phyloP scores from a whole-genome alignment of 2,797 vertebrate species.

The Gobio occitaniae region DNA sequence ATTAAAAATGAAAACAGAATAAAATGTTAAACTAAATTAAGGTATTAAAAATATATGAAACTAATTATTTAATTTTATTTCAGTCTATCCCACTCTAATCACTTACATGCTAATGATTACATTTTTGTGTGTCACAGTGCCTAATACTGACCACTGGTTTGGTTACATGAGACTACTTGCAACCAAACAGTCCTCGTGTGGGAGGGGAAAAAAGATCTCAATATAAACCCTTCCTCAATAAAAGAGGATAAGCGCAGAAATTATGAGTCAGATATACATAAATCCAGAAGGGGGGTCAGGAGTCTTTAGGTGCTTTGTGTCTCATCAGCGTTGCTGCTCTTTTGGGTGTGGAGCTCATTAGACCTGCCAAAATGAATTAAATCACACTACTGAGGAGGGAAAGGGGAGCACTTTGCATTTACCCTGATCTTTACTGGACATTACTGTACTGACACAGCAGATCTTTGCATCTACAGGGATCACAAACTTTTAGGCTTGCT shows the following conservation, averaged over 20 bases:
- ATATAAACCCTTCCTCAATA: not conserved
- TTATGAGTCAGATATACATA: constrained; percentile 24
- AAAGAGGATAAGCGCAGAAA: not conserved
- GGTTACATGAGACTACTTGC: not conserved
- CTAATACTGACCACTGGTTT: too few species aligned
- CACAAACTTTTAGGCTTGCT: constrained; percentile 16
- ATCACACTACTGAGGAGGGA: constrained; percentile 34
- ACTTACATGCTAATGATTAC: too few species aligned
- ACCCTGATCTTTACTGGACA: constrained; percentile 43
- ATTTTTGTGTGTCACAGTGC: not conserved
- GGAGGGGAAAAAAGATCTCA: not conserved
- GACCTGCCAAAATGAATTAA: constrained; percentile 48
- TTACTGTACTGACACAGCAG: constrained; percentile 46
- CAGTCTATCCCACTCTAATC: not conserved
- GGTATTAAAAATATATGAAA: not conserved
- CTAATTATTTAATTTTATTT: not conserved
- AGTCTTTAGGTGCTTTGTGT: constrained; percentile 48
- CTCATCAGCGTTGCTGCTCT: constrained; percentile 38
- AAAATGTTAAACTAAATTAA: not conserved
- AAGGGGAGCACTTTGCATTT: constrained; percentile 44
- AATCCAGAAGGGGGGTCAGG: constrained; percentile 24
- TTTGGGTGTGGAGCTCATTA: constrained; percentile 49
- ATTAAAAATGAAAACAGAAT: too few species aligned
- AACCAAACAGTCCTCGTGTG: not conserved
- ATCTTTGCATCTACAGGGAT: constrained; percentile 36